A percentile compares a stretch with the other conserved stretches of the same genome.
Evolutionary conservation across 2,113 vertebrate species (phyloP).

Genomic region (Hippolais icterina): DNA sequence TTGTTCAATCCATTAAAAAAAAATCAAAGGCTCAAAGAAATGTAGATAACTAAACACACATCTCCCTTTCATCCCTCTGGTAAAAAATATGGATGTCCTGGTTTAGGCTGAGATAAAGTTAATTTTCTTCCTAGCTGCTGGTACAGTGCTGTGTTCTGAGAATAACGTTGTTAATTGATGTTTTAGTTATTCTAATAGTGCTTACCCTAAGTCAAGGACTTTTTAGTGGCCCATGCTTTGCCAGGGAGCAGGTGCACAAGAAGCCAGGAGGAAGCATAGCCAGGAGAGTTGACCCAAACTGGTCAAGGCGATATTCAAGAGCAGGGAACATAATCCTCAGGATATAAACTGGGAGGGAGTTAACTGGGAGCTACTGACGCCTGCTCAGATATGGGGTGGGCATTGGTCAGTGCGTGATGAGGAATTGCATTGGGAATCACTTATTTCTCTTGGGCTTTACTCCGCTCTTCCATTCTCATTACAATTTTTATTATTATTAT

Average conservation of each 20-base stretch:
- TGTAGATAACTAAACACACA: background rate
- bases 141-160: background rate
- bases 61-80: background rate
- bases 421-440: background rate
- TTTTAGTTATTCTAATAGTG: background rate
- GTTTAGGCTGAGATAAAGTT: background rate
- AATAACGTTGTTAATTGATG: background rate
- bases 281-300: accelerated
- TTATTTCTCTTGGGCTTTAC: background rate
- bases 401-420: background rate
- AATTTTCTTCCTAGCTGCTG: background rate
- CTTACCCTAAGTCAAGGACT: background rate
- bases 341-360: background rate
- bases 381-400: background rate
- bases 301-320: background rate
- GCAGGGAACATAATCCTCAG: background rate
- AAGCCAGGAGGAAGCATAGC: too few species aligned
- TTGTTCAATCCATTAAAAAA: background rate
- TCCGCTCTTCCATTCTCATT: background rate
- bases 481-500: background rate
- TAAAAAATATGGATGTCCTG: background rate
- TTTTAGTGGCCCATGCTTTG: background rate
- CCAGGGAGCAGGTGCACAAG: background rate
- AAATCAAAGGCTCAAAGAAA: background rate
- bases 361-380: background rate